Base-by-base conservation (phyloP, 64 coral and sea anemone genomes). In the Astreopora myriophthalma region DNA sequence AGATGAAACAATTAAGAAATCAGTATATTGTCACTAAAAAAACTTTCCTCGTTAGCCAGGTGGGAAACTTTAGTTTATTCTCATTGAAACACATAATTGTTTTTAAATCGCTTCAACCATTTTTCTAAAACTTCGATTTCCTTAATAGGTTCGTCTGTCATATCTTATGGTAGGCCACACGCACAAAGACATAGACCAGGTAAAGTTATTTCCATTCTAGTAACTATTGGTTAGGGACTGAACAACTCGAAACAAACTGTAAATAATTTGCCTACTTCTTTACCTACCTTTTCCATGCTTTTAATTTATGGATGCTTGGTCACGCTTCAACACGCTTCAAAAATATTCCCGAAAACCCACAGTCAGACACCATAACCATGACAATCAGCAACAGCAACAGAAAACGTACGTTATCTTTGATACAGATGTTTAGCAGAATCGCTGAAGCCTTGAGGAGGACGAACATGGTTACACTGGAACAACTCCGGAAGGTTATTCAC, bases 361-460 rank as follows among this genome's bases (percentile, higher is more conserved):
- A 62, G 3, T 31, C 2, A 31, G 20, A n/a, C 32, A 58, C 10
- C 0, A 66, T 58, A 32, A 60, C 30, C 33, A n/a, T 29, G 3
- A 34, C 52, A 4, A 24, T 34, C 23, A 79, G 30, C 34, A 32
- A 34, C 30, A 37, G 10, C 34, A 79, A 22, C 23, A 79, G 39
- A 34, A 49, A 26, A 19, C 42, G 14, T 44, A 49, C 22, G 31
- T 68, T 44, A 8, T 85, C 32, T 64, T 31, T 74, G 33, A 29
- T 92, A 22, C 52, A 85, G 90, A 92, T 92, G 79, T 92, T 85
- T 62, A 92, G 90, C 70, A 57, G 80, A 92, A 92, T 92, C 58
- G 26, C 46, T 8, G 90, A 71, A 60, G 51, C 79, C 11, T 46
- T 85, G 27, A 92, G 39, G 39, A 52, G 62, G 51, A 10, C 10